phyloP scores from a whole-genome alignment of 2,797 vertebrate species.

The Hydrolagus colliei region DNA sequence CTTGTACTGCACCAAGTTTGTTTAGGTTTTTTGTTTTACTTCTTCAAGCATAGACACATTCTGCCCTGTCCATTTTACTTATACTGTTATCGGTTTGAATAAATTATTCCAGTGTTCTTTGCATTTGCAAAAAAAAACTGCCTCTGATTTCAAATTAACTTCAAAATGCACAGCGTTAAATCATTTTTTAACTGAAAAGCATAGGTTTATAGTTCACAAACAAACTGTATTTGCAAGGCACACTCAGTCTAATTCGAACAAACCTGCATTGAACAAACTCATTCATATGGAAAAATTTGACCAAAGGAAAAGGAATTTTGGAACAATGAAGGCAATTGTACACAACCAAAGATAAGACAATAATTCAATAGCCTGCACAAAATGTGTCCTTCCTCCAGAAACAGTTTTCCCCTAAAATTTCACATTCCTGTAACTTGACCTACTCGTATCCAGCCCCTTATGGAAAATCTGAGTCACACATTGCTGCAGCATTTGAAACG shows the following conservation, averaged over 20 bases:
- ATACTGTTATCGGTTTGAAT: not conserved
- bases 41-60: not conserved
- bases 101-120: not conserved
- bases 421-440: constrained; percentile 29
- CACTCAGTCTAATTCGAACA: not conserved
- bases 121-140: not conserved
- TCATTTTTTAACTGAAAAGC: not conserved
- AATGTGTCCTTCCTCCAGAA: not conserved
- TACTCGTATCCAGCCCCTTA: constrained; percentile 5
- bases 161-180: not conserved
- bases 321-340: constrained; percentile 15
- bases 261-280: not conserved
- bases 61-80: not conserved
- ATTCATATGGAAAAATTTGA: not conserved
- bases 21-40: not conserved
- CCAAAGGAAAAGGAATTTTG: not conserved
- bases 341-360: not conserved
- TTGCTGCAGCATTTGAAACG: constrained; percentile 9
- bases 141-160: not conserved
- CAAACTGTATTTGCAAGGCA: not conserved
- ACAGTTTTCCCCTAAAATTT: constrained; percentile 6
- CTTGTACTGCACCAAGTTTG: not conserved
- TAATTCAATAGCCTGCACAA: not conserved
- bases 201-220: not conserved
- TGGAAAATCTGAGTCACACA: constrained; percentile 31